Evolutionary conservation across 1,140 invertebrate species (phyloP).

Genomic region (Megalonaias nervosa): DNA sequence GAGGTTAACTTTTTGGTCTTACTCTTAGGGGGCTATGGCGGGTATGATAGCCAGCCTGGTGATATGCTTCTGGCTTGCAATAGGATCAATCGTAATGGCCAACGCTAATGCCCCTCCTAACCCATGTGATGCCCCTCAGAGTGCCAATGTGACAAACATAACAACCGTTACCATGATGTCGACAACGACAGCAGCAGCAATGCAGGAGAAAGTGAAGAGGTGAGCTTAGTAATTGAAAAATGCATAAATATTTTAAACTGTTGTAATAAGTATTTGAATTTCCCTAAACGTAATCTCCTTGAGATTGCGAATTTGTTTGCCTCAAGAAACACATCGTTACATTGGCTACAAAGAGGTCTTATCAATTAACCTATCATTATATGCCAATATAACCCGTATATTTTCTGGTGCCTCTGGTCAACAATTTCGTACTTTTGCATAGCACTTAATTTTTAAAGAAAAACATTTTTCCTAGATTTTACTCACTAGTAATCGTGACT

Average conservation of each 20-base stretch:
- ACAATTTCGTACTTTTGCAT: too few species aligned
- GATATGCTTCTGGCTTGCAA: conserved; percentile 85
- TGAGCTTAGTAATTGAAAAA: not conserved
- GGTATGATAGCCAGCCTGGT: conserved; percentile 80
- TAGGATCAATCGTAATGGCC: conserved; percentile 76
- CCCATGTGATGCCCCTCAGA: conserved; percentile 14
- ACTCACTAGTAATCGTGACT: too few species aligned
- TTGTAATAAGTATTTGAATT: not conserved
- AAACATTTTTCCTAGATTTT: too few species aligned
- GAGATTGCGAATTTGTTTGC: not conserved
- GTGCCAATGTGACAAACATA: conserved; percentile 13
- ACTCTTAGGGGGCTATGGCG: conserved; percentile 80
- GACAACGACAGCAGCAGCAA: not conserved
- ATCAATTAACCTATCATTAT: not conserved
- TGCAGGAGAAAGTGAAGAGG: not conserved
- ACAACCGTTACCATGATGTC: conserved; percentile 10
- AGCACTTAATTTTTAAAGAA: too few species aligned
- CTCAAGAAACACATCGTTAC: not conserved
- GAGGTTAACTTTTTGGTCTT: too few species aligned
- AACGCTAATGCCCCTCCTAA: conserved; percentile 23
- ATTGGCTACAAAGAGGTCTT: not conserved
- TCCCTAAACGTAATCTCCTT: not conserved
- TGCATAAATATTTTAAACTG: not conserved
- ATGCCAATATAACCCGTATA: too few species aligned
- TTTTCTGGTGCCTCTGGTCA: too few species aligned